Evolutionary conservation across 2,113 vertebrate species (phyloP), one percentile per base, ranked within the genome.

Genomic region (Lophius piscatorius): DNA sequence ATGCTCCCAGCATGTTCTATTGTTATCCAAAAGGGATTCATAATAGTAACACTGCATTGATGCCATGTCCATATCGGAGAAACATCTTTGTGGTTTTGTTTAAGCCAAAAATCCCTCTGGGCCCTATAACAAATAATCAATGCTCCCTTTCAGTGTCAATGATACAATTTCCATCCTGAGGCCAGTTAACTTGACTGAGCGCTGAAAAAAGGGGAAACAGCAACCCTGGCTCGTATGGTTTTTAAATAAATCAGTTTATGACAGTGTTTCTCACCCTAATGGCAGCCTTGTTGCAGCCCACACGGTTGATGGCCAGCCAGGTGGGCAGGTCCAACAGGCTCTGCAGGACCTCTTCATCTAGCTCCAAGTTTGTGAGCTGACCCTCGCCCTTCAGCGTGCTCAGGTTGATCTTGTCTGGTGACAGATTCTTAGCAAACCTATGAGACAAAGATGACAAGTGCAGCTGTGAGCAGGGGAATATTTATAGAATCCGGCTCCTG

Each of bases 341-440:
- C 91, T 99, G 97, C 23, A 99, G 94, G 4, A 98, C 97, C 77
- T 98, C 96, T 89, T 99, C 96, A 70, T 98, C 97, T 74, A 99
- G 88, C 74, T 99, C 97, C 86, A 98, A 91, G 83, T 98, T 98
- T 82, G 96, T 98, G 80, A 99, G 90, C 78, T 99, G 97, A 47
- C 97, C 97, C 89, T 99, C 97, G 10, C 97, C 97, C 76, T 98
- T 98, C 51, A 99, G 87, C 0, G 97, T 99, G 85, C 97, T 99
- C 77, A 99, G 87, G 85, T 99, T 99, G 88, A 99, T 99, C 91
- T 98, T 98, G 88, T 99, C 97, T 51, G 97, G 97, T 4, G 97
- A 99, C 70, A 99, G 91, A 88, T 99, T 98, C 91, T 98, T 99
- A 59, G 97, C 97, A 91, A 99, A 99, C 89, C 97, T 99, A 48